Evolutionary conservation across 2,888 invertebrate species (phyloP).

Genomic region (Diadegma fenestrale): DNA sequence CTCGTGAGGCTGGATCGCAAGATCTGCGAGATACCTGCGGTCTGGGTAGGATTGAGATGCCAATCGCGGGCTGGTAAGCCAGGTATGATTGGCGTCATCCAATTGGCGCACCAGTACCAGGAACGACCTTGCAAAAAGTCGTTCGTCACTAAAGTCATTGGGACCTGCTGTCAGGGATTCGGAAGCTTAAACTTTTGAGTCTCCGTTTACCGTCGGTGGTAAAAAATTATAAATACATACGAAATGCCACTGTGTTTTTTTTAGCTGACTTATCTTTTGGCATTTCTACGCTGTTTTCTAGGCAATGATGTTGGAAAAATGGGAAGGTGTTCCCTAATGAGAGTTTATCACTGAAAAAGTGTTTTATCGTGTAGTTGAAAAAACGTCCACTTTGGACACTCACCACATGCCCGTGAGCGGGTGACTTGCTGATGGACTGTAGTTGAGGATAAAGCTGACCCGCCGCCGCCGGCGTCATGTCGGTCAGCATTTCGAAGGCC

Average conservation of each 20-base stretch:
- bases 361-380: slow-evolving; percentile 15
- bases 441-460: slow-evolving; percentile 84
- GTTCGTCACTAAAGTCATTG: slow-evolving; percentile 42
- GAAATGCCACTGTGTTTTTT: not conserved
- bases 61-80: slow-evolving; percentile 72
- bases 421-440: slow-evolving; percentile 83
- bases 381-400: slow-evolving; percentile 73
- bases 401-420: slow-evolving; percentile 84
- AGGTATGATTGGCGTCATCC: slow-evolving; percentile 71
- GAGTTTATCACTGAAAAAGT: not conserved
- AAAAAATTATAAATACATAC: not conserved
- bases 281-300: not conserved
- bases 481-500: slow-evolving; percentile 82
- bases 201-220: slow-evolving; percentile 46
- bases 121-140: slow-evolving; percentile 29
- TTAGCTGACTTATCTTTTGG: not conserved
- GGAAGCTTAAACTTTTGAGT: not conserved
- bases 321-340: not conserved
- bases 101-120: slow-evolving; percentile 54
- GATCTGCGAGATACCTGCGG: slow-evolving; percentile 73
- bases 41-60: slow-evolving; percentile 75
- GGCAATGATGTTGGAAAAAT: not conserved
- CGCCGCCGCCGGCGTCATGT: slow-evolving; percentile 85
- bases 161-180: slow-evolving; percentile 57
- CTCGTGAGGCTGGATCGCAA: slow-evolving; percentile 31